Conservation (phyloP, 2,888 invertebrate genomes). For the Theretra japonica region DNA sequence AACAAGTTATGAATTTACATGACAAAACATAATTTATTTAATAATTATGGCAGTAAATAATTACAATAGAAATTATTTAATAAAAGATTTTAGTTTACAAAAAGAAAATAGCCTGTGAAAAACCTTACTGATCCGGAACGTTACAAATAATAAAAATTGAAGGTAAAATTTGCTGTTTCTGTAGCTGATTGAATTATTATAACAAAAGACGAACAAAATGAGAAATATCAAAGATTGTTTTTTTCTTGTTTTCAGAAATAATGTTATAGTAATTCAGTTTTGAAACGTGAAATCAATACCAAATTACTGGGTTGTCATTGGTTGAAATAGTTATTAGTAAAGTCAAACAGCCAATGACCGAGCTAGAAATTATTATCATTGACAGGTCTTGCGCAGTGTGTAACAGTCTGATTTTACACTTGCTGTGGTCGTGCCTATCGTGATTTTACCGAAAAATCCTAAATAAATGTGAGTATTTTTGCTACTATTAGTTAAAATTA, state of each 20-base stretch:
- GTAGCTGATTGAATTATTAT: not conserved
- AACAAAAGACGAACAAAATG: not conserved
- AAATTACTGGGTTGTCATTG: conserved; percentile 17
- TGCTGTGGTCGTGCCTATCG: conserved; percentile 45
- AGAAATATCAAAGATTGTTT: not conserved
- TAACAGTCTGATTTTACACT: conserved; percentile 46
- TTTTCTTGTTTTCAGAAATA: not conserved
- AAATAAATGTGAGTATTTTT: conserved; percentile 48
- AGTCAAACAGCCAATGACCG: conserved; percentile 13
- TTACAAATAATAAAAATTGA: not conserved
- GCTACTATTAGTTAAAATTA: not conserved
- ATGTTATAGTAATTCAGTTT: not conserved
- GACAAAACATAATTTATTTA: too few species aligned
- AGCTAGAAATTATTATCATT: not conserved
- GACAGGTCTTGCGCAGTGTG: conserved; percentile 27
- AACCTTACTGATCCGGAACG: not conserved
- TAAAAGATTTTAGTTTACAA: not conserved
- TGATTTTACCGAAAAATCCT: conserved; percentile 36
- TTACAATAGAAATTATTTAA: not conserved
- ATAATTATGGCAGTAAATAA: too few species aligned
- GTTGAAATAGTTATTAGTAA: not conserved
- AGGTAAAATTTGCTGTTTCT: too few species aligned
- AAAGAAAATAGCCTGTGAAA: not conserved
- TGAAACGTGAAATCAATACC: conserved; percentile 14
- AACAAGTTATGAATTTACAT: too few species aligned